These are phyloP conservation scores for Bombycilla garrulus DNA, from an alignment of 2,113 vertebrate genomes.

Conservation along the genomic window DNA sequence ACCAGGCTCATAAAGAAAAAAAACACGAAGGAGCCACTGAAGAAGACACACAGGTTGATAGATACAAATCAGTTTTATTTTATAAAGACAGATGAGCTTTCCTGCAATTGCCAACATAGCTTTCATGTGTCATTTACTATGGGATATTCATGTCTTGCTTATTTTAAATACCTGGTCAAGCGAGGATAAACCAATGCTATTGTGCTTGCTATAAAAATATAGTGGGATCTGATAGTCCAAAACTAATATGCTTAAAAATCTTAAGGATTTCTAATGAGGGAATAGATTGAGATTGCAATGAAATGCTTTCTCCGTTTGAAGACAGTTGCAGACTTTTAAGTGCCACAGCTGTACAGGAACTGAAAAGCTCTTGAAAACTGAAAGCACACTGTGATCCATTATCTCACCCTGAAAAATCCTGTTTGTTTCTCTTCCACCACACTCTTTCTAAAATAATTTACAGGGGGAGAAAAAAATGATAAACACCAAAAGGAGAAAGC, in stretches of 20 bases:
- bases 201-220: constrained; percentile 69
- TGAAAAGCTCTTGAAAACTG: constrained; percentile 9
- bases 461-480: neutral
- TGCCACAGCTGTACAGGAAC: neutral
- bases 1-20: neutral
- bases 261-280: constrained; percentile 55
- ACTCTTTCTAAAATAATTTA: neutral
- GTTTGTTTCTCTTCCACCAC: neutral
- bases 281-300: neutral
- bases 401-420: neutral
- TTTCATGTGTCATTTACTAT: constrained; percentile 63
- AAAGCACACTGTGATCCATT: neutral
- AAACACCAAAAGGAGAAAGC: neutral
- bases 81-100: constrained; percentile 75
- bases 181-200: constrained; percentile 67
- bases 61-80: constrained; percentile 75
- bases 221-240: constrained; percentile 65
- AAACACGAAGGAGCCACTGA: constrained; percentile 16
- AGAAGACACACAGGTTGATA: constrained; percentile 58
- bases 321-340: constrained; percentile 19
- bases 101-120: constrained; percentile 62
- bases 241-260: constrained; percentile 65
- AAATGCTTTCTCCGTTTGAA: constrained; percentile 54
- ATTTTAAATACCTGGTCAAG: constrained; percentile 68
- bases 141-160: constrained; percentile 38